Evolutionary conservation across 2,888 invertebrate species (phyloP).

Genomic region (Lepidochrysops patricia): DNA sequence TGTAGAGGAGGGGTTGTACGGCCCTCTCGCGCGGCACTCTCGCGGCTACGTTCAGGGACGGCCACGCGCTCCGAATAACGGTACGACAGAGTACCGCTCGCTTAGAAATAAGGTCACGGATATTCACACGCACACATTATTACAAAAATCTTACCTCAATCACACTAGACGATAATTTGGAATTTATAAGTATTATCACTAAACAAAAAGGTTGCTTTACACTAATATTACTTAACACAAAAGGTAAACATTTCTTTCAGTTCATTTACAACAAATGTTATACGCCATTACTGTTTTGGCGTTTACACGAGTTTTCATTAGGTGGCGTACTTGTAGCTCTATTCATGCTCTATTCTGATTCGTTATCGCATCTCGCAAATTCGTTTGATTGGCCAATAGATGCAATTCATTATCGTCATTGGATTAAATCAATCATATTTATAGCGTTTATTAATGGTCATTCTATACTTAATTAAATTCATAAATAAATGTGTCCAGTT

Average conservation of each 20-base stretch:
- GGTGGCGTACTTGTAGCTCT: constrained; percentile 45
- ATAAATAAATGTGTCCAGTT: neutral
- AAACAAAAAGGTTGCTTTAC: neutral
- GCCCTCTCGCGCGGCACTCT: constrained; percentile 54
- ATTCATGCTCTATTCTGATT: constrained; percentile 33
- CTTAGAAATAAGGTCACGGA: constrained; percentile 66
- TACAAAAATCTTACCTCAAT: constrained; percentile 7
- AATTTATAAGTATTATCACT: neutral
- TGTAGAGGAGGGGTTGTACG: constrained; percentile 64
- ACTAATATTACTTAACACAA: neutral
- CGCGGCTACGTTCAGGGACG: constrained; percentile 40
- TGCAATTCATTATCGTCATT: neutral
- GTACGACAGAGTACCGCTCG: constrained; percentile 64
- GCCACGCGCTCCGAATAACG: constrained; percentile 68
- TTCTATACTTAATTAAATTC: neutral
- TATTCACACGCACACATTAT: constrained; percentile 32
- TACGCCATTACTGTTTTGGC: constrained; percentile 58
- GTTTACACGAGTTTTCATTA: constrained; percentile 38
- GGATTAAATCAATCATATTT: neutral
- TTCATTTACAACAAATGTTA: constrained; percentile 52
- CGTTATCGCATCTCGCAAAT: constrained; percentile 24
- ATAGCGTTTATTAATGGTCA: neutral
- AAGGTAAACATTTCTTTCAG: constrained; percentile 35
- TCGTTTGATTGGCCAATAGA: neutral
- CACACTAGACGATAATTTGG: neutral